phyloP scores from a whole-genome alignment of 1,140 invertebrate genomes.

The Drosophila tani region DNA sequence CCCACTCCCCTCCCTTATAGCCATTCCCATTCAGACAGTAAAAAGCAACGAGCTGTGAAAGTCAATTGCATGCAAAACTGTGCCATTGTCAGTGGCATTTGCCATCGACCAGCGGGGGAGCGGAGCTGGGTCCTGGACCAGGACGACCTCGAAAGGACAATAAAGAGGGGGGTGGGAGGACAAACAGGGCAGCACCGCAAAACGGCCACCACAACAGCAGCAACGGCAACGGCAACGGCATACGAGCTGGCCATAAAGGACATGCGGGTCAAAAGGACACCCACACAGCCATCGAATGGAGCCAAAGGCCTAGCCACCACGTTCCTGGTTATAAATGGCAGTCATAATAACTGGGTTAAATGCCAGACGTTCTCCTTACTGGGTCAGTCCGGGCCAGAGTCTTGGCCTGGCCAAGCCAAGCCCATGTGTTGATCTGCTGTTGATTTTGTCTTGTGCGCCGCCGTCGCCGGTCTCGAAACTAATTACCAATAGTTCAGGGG shows the following conservation, averaged over 20 bases:
- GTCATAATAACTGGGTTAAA: constrained; percentile 83
- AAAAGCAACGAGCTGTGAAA: constrained; percentile 82
- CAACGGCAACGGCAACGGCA: constrained; percentile 25
- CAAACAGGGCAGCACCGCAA: constrained; percentile 69
- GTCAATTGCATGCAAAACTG: constrained; percentile 83
- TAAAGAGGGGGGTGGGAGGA: constrained; percentile 44
- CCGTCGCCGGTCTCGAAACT: constrained; percentile 50
- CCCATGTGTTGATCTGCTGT: constrained; percentile 73
- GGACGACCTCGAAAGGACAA: constrained; percentile 65
- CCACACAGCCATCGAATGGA: constrained; percentile 55
- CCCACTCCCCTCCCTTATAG: constrained; percentile 6
- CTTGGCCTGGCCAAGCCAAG: constrained; percentile 8
- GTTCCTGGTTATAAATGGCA: constrained; percentile 74
- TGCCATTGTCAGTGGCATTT: constrained; percentile 73
- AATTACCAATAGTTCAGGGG: constrained; percentile 78
- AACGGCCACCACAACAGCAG: constrained; percentile 75
- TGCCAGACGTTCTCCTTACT: constrained; percentile 56
- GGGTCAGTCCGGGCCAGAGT: constrained; percentile 56
- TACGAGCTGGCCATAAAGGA: constrained; percentile 67
- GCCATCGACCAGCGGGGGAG: constrained; percentile 36
- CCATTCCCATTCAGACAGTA: constrained; percentile 68
- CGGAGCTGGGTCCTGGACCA: constrained; percentile 22
- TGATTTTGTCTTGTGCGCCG: constrained; percentile 60
- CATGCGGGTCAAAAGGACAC: constrained; percentile 81
- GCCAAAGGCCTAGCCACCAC: constrained; percentile 39